Evolutionary conservation across 2,797 vertebrate species (phyloP).

Genomic region (Antennarius maculatus): DNA sequence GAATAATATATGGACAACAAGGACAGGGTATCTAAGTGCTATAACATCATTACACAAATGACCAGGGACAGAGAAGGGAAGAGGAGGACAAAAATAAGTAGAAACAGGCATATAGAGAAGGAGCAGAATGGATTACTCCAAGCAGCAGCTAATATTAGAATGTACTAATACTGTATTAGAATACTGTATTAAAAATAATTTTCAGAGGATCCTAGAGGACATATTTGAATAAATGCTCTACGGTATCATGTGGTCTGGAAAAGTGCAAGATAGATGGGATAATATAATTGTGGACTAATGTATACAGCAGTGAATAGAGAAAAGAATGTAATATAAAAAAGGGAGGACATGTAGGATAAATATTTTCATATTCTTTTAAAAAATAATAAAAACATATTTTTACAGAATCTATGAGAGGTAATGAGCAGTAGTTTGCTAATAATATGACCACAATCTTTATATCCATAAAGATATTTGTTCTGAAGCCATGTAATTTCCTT

Average conservation of each 20-base stretch:
- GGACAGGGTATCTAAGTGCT: neutral
- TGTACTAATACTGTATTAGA: no score
- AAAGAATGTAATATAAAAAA: no score
- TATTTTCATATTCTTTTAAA: neutral
- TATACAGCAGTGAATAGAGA: neutral
- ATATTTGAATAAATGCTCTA: neutral
- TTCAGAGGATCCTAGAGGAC: neutral
- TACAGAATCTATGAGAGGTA: neutral
- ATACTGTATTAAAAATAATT: neutral
- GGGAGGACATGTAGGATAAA: no score
- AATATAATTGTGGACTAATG: no score
- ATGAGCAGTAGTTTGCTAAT: neutral
- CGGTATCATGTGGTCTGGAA: neutral
- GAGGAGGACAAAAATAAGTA: constrained; percentile 52
- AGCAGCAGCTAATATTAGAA: neutral
- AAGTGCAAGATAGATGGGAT: neutral
- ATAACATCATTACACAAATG: constrained; percentile 87
- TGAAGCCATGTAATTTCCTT: neutral
- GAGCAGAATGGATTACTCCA: no score
- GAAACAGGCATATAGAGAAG: no score
- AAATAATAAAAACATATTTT: neutral
- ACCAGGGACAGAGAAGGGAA: constrained; percentile 79
- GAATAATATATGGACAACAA: neutral
- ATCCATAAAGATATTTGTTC: neutral
- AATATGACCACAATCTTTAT: neutral